Evolutionary conservation across 2,888 invertebrate genomes (phyloP), one percentile per base, ranked within the genome.

Genomic region (Baccha elongata): DNA sequence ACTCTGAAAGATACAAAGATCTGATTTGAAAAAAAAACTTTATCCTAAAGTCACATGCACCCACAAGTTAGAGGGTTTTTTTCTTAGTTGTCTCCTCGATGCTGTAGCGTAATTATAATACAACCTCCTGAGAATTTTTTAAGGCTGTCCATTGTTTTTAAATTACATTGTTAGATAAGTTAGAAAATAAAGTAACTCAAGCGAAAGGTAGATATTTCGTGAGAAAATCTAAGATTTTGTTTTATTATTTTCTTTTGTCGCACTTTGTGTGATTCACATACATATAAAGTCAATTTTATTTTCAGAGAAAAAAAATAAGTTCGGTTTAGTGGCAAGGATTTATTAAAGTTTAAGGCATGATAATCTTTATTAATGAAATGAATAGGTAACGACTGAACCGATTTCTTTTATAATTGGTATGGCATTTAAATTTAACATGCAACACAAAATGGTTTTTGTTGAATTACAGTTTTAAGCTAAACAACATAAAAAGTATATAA

Each of bases 111-210:
- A 83, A 83, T 76, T 83, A 83, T n/a, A n/a, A n/a, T 76, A 72
- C 76, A 76, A 76, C 72, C 71, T 67, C 55, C 72, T 83, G 83
- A 83, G 83, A 83, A 83, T 68, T 83, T 76, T 83, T 72, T 83
- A 76, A 73, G 65, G 72, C 64, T 71, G 52, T 68, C 76, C 83
- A 83, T 83, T 83, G 83, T 83, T 68, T 83, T 76, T 50, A 76
- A 62, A 76, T 83, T 55, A 72, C 76, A 72, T 62, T 83, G 83
- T 83, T 83, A 83, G 83, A 55, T 68, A 83, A 76, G 72, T 73
- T 76, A 67, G 72, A 73, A 83, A 83, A 64, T 58, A 72, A 72
- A 68, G 55, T 52, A 68, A 58, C 72, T 72, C 55, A 64, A 52
- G 76, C 72, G 44, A 73, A 76, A 83, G 83, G 83, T 76, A 72